A percentile compares a stretch with the other conserved stretches of the same genome.
Evolutionary conservation across 2,888 invertebrate species (phyloP).

Genomic region (Dynastes maya): DNA sequence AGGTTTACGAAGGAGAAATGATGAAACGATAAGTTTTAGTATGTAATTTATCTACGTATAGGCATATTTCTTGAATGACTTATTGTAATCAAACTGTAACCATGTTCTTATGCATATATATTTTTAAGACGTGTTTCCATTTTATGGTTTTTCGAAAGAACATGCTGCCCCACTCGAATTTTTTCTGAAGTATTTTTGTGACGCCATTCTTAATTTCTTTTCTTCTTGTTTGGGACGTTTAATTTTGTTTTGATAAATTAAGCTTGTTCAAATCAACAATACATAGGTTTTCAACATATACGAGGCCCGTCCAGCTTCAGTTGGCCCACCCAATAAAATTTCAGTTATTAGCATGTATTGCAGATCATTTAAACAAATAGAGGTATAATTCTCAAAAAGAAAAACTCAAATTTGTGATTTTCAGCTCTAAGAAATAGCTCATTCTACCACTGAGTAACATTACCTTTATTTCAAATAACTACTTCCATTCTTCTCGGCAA

Average conservation of each 20-base stretch:
- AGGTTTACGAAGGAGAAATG: conserved; percentile 50
- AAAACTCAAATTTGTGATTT: no score
- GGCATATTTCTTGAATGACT: conserved; percentile 59
- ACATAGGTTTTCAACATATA: no score
- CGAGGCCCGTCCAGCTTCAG: no score
- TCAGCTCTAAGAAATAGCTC: no score
- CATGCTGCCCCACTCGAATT: conserved; percentile 7
- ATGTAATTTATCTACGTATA: conserved; percentile 62
- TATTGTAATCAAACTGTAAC: conserved; percentile 56
- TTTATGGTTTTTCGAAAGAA: conserved; percentile 42
- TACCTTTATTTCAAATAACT: no score
- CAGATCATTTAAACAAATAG: no score
- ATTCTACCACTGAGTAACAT: no score
- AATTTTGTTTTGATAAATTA: conserved; percentile 1
- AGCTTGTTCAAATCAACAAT: no score
- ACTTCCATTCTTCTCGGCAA: no score
- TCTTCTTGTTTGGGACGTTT: conserved; percentile 10
- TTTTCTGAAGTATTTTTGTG: neutral
- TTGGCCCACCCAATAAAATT: no score
- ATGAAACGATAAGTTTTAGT: conserved; percentile 61
- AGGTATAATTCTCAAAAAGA: no score
- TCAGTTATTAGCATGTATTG: no score
- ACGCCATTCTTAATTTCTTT: conserved; percentile 32
- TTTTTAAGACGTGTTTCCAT: conserved; percentile 43
- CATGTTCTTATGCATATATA: conserved; percentile 48